These are phyloP conservation scores for Zygothrica quintamaculata DNA, from an alignment of 2,888 invertebrate species.

Conservation along the genomic window DNA sequence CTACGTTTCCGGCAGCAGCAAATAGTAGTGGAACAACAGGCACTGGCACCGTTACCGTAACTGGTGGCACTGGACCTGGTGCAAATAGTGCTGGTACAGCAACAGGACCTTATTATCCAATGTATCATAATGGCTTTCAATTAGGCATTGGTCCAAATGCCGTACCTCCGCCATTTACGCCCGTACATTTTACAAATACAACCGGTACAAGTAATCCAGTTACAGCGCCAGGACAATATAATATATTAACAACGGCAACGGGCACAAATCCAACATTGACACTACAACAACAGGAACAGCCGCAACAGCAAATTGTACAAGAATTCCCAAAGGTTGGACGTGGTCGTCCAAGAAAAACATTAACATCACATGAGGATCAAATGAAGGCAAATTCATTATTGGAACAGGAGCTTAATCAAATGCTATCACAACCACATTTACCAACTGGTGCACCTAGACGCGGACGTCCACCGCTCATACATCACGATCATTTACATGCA, in stretches of 20 bases:
- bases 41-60: constrained; percentile 64
- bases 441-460: constrained; percentile 75
- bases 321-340: constrained; percentile 84
- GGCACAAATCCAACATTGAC: constrained; percentile 65
- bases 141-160: constrained; percentile 83
- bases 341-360: constrained; percentile 83
- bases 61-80: constrained; percentile 42
- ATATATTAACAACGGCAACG: constrained; percentile 58
- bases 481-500: constrained; percentile 65
- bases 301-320: constrained; percentile 75
- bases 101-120: constrained; percentile 82
- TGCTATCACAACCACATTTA: constrained; percentile 75
- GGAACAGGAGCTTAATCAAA: constrained; percentile 84
- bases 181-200: constrained; percentile 82
- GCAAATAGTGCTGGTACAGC: constrained; percentile 54
- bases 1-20: constrained; percentile 78
- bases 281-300: constrained; percentile 59
- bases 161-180: constrained; percentile 84
- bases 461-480: constrained; percentile 76
- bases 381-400: constrained; percentile 83
- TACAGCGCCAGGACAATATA: constrained; percentile 60
- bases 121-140: constrained; percentile 85
- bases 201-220: constrained; percentile 66
- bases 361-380: constrained; percentile 68
- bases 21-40: constrained; percentile 54